Evolutionary conservation across 1,140 invertebrate genomes (phyloP), one percentile per base, ranked within the genome.

Genomic region (Heliconius eleuchia): DNA sequence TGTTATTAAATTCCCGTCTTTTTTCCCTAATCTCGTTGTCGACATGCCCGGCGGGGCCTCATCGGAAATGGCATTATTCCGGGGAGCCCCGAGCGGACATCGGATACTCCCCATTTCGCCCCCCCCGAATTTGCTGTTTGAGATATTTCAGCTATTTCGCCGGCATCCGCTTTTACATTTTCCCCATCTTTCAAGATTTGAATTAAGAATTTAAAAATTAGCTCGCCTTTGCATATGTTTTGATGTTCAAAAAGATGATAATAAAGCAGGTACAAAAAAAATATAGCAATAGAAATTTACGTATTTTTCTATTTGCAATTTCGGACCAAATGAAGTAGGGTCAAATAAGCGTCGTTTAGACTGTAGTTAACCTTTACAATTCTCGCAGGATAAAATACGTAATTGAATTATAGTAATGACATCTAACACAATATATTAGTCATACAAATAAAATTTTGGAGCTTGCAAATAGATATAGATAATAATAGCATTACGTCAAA

Each of bases 11-110:
- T 91, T 91, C 89, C 88, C 90, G 88, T 92, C 84, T 91, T 92
- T 89, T 91, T 91, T 88, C 90, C 91, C 85, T 92, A 91, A 92
- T 91, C 87, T 89, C 87, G 90, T 91, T 87, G 89, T 87, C 89
- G 88, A 88, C 87, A 87, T 88, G 87, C 86, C 87, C 91, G 87
- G 86, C 88, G 90, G 89, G 91, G 80, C 85, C 88, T 87, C 91
- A 92, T 93, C 91, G 91, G 92, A 93, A 93, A 93, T 94, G 83
- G 90, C 88, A 93, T 94, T 94, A 94, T 90, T 91, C 90, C 88
- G 89, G 89, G 82, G 83, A 80, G 84, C 90, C 87, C 87, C 77
- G 84, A 90, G 87, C 89, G 89, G 90, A 90, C 89, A 92, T 87
- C 90, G 89, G 90, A 94, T 92, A 92, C 88, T 81, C 88, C 85